Evolutionary conservation across 2,888 invertebrate species (phyloP).

Genomic region (Leptinotarsa peninsularis): DNA sequence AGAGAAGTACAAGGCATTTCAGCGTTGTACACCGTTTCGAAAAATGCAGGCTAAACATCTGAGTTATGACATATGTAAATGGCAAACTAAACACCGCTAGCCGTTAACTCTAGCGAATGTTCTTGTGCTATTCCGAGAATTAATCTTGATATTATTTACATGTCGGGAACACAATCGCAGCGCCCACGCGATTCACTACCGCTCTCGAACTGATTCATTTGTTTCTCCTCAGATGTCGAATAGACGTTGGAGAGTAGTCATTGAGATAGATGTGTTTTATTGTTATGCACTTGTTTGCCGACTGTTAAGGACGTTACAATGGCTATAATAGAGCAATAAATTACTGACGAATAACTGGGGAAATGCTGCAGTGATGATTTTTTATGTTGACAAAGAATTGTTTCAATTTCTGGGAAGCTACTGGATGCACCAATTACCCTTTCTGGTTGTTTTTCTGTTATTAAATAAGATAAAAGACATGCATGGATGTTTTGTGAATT

Average conservation of each 20-base stretch:
- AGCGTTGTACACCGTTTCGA: conserved; percentile 8
- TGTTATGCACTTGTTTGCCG: conserved; percentile 17
- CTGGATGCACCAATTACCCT: too few relatives aligned
- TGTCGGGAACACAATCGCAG: conserved; percentile 38
- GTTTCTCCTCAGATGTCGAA: conserved; percentile 18
- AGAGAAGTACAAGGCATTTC: conserved; percentile 18
- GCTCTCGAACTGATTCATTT: conserved; percentile 31
- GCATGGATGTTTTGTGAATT: too few relatives aligned
- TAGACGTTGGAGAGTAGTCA: conserved; percentile 7
- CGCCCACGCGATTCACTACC: conserved; percentile 43
- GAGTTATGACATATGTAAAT: conserved; percentile 36
- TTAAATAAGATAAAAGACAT: too few relatives aligned
- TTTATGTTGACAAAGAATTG: too few relatives aligned
- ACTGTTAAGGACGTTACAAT: neutral
- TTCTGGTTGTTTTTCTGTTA: too few relatives aligned
- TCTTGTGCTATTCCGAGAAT: conserved; percentile 32
- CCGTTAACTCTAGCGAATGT: conserved; percentile 23
- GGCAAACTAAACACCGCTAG: conserved; percentile 27
- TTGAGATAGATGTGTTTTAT: conserved; percentile 15
- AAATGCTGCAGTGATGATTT: neutral
- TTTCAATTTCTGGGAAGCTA: too few relatives aligned
- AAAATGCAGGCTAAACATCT: conserved; percentile 22
- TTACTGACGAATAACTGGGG: neutral
- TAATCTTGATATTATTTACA: conserved; percentile 46
- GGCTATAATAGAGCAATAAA: neutral